Percentiles rank a stretch among this genome's conserved stretches.
These are phyloP conservation scores for Leptopterna dolabrata DNA, from an alignment of 2,888 invertebrate genomes.

Conservation along the genomic window DNA sequence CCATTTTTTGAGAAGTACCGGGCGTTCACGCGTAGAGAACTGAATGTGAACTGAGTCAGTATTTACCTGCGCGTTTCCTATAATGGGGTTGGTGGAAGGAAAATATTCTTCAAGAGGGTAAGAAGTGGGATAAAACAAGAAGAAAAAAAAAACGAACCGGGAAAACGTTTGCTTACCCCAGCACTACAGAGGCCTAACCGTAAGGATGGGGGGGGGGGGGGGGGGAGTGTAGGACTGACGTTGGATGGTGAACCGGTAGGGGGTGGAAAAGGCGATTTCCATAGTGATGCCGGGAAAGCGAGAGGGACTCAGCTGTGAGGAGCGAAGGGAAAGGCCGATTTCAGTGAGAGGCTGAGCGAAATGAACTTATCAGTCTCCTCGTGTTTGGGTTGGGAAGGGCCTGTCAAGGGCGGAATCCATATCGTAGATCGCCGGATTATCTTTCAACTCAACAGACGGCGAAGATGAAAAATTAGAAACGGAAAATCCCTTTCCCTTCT, in stretches of 20 bases:
- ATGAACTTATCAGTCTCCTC: not conserved
- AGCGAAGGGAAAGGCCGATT: not conserved
- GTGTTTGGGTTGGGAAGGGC: not conserved
- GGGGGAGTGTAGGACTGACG: not conserved
- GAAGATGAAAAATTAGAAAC: not conserved
- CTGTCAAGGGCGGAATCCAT: not conserved
- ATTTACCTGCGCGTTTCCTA: not conserved
- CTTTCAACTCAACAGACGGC: not conserved
- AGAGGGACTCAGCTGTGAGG: conserved; percentile 9
- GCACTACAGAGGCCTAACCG: not conserved
- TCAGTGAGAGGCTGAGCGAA: not conserved
- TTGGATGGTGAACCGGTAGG: not conserved
- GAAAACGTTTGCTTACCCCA: conserved; percentile 19
- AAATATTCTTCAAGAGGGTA: not conserved
- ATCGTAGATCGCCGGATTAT: conserved; percentile 1
- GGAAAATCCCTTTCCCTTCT: not conserved
- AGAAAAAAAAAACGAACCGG: not conserved
- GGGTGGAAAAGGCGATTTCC: conserved; percentile 29
- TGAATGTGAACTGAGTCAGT: not conserved
- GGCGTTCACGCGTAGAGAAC: no score
- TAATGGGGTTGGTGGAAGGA: not conserved
- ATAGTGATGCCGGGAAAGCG: not conserved
- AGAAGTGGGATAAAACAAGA: not conserved
- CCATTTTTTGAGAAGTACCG: no score
- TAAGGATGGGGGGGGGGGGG: not conserved